Conservation (phyloP, 2,113 vertebrate species). For the Nothoprocta pentlandii region DNA sequence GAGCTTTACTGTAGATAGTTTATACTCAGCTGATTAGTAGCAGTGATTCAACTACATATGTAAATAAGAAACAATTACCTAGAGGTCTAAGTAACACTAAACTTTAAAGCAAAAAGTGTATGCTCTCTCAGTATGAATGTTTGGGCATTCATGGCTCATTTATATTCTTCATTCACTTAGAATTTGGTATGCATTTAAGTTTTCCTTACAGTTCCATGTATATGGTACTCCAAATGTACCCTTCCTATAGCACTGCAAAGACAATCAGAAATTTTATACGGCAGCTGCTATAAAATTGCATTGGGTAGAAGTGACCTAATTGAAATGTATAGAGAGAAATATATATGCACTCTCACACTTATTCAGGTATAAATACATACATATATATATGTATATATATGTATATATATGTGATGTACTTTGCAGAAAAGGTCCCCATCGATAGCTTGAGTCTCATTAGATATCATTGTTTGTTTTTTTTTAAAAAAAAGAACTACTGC, state of each 20-base stretch:
- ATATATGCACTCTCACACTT: neutral
- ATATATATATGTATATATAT: neutral
- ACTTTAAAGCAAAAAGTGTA: neutral
- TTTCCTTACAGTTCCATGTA: neutral
- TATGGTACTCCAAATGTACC: neutral
- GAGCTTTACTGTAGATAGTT: neutral
- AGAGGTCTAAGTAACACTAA: neutral
- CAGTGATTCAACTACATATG: neutral
- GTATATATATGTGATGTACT: neutral
- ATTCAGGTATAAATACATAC: neutral
- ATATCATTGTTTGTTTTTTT: neutral
- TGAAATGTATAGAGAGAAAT: neutral
- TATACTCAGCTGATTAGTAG: neutral
- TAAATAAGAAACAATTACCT: neutral
- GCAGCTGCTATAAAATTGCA: neutral
- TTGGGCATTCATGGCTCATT: too few relatives aligned
- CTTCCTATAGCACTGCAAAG: neutral
- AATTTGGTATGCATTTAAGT: neutral
- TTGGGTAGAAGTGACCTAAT: neutral
- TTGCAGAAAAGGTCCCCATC: neutral
- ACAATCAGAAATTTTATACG: neutral
- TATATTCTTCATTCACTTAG: neutral
- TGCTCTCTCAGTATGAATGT: too few relatives aligned
- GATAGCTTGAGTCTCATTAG: constrained; percentile 17
- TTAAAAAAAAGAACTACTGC: constrained; percentile 23